Conservation (phyloP, 1,140 invertebrate genomes). For the Lethrus apterus region DNA sequence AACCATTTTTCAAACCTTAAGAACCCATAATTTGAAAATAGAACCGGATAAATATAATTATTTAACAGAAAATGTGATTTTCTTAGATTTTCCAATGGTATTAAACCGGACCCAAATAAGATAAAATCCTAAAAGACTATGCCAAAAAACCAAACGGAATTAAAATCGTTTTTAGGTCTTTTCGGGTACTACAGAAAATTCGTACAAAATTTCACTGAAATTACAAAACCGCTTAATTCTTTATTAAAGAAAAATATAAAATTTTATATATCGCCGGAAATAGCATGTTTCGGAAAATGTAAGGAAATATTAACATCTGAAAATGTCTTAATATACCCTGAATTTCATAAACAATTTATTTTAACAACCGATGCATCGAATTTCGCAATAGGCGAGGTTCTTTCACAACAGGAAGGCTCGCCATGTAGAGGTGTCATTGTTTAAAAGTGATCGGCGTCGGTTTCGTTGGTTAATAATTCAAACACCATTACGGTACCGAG, state of each 20-base stretch:
- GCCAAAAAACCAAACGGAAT: too few species aligned
- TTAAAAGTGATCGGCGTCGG: too few species aligned
- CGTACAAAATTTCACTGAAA: constrained; percentile 17
- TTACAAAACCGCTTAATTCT: constrained; percentile 16
- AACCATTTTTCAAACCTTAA: neutral
- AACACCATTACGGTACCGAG: too few species aligned
- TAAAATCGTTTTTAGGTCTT: constrained; percentile 20
- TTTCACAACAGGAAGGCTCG: too few species aligned
- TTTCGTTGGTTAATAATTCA: too few species aligned
- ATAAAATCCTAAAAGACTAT: neutral
- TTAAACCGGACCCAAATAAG: neutral
- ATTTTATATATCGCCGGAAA: neutral
- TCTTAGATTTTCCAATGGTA: neutral
- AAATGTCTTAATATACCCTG: constrained; percentile 9
- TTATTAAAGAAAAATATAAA: constrained; percentile 18
- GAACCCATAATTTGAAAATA: neutral
- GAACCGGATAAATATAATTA: neutral
- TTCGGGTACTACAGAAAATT: constrained; percentile 23
- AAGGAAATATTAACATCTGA: constrained; percentile 28
- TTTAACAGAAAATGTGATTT: neutral
- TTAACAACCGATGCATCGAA: neutral
- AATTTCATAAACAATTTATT: constrained; percentile 9
- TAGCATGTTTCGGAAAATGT: constrained; percentile 13
- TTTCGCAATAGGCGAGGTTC: constrained; percentile 2
- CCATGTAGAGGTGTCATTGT: too few species aligned